Evolutionary conservation across 1,140 invertebrate genomes (phyloP).

Genomic region (Bombus pascuorum): DNA sequence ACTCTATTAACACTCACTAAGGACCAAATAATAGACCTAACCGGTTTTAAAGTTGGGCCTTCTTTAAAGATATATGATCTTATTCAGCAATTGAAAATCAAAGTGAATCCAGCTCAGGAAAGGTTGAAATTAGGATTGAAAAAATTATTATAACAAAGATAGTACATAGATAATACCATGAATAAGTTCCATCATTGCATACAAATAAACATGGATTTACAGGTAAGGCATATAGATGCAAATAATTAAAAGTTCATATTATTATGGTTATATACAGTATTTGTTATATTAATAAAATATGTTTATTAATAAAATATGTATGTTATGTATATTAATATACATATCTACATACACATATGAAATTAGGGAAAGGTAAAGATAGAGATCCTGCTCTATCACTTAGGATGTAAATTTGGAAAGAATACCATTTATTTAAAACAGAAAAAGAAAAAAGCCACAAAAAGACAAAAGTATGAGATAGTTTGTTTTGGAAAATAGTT

Average conservation of each 20-base stretch:
- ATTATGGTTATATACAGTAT: constrained; percentile 26
- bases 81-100: constrained; percentile 93
- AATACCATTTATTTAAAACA: constrained; percentile 21
- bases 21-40: constrained; percentile 94
- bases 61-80: constrained; percentile 96
- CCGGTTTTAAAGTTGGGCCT: constrained; percentile 96
- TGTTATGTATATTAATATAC: background rate
- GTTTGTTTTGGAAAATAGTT: constrained; percentile 33
- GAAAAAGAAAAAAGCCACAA: background rate
- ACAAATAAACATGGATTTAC: constrained; percentile 75
- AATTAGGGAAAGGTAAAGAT: background rate
- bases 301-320: constrained; percentile 43
- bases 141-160: constrained; percentile 79
- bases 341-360: background rate
- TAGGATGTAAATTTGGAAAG: constrained; percentile 31
- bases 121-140: constrained; percentile 83
- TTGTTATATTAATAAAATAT: too few species aligned
- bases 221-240: constrained; percentile 62
- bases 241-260: constrained; percentile 27
- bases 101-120: constrained; percentile 89
- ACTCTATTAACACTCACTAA: constrained; percentile 91
- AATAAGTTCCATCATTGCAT: constrained; percentile 67
- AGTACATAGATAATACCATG: constrained; percentile 64
- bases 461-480: background rate
- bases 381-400: constrained; percentile 25